Evolutionary conservation across 30 jellyfish, hydroid and myxozoan genomes (phyloP), one percentile per base, ranked within the genome.

Genomic region (Chrysaora quinquecirrha): DNA sequence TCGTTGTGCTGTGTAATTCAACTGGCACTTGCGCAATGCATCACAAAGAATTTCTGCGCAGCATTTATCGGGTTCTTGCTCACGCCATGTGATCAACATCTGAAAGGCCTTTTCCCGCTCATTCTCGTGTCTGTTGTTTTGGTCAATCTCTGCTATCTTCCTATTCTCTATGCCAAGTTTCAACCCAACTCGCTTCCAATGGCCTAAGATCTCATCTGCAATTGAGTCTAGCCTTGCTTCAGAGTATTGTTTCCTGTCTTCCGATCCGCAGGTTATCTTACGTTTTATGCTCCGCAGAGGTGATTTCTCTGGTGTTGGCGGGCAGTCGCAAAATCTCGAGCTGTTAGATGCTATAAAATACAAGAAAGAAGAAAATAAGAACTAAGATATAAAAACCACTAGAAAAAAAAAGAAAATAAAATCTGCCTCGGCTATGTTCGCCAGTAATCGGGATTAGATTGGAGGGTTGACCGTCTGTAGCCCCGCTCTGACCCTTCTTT

Each of bases 41-140:
- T 38, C 68, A 27, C 71, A 74, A 33, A 95, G 70, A 12, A n/a
- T 47, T 25, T 67, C 81, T 11, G 82, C 48, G 31, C 4, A 24
- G 74, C 87, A 95, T 22, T 80, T 61, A 47, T 95, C 99, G 0
- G 99, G 99, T 35, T 69, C 68, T 79, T 66, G 67, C 68, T 95
- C 97, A 38, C 86, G 67, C 99, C 99, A 95, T 1, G 89, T 83
- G 60, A 82, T 75, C 1, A 95, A 73, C 97, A 95, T 95, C 73
- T 95, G 99, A 68, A 83, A 95, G 19, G 97, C 97, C 48, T 88
- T 95, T 63, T 95, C 99, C 46, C 89, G 66, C 72, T 80, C 99
- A 28, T 93, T 88, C 48, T 78, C 93, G 35, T 95, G 73, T 49
- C 80, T 87, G 47, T 65, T 75, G 32, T 85, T 76, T 69, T 75